Percentiles rank a stretch among this genome's conserved stretches.
These are phyloP conservation scores for Halesus radiatus DNA, from an alignment of 1,140 invertebrate genomes.

Conservation along the genomic window DNA sequence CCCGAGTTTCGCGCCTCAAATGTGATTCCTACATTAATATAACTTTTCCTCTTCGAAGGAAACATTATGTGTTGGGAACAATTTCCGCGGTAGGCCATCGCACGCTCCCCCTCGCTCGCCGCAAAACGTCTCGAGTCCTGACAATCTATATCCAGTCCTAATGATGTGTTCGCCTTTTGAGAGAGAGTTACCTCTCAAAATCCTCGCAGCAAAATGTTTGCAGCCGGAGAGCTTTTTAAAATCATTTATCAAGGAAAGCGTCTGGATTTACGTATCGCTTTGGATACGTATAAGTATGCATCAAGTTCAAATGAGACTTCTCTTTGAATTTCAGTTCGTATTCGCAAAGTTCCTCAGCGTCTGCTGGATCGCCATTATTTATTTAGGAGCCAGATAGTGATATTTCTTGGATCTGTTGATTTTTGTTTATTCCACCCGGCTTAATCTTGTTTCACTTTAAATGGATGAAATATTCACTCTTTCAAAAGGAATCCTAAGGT, in stretches of 20 bases:
- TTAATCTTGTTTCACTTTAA: slow-evolving; percentile 44
- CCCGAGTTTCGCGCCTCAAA: slow-evolving; percentile 7
- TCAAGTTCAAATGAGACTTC: slow-evolving; percentile 27
- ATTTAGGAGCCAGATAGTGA: slow-evolving; percentile 33
- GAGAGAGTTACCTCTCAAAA: slow-evolving; percentile 12
- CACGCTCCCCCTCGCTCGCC: slow-evolving; percentile 25
- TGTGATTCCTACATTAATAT: slow-evolving; percentile 40
- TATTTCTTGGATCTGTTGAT: background rate
- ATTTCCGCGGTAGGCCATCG: slow-evolving; percentile 38
- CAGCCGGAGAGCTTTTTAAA: slow-evolving; percentile 35
- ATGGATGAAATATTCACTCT: slow-evolving; percentile 49
- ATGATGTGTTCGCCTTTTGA: slow-evolving; percentile 54
- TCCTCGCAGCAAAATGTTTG: background rate
- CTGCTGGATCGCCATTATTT: slow-evolving; percentile 45
- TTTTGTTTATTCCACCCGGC: slow-evolving; percentile 26
- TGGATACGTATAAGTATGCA: slow-evolving; percentile 24
- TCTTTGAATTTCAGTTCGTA: slow-evolving; percentile 34
- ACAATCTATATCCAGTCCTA: slow-evolving; percentile 51
- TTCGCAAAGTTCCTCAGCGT: slow-evolving; percentile 45
- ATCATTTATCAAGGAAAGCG: slow-evolving; percentile 37
- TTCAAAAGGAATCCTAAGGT: background rate
- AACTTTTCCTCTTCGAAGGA: slow-evolving; percentile 44
- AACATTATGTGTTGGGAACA: slow-evolving; percentile 49
- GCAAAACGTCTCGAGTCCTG: slow-evolving; percentile 47
- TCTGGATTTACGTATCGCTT: slow-evolving; percentile 32